Conservation (phyloP, 2,113 vertebrate species). For the Lota lota region DNA sequence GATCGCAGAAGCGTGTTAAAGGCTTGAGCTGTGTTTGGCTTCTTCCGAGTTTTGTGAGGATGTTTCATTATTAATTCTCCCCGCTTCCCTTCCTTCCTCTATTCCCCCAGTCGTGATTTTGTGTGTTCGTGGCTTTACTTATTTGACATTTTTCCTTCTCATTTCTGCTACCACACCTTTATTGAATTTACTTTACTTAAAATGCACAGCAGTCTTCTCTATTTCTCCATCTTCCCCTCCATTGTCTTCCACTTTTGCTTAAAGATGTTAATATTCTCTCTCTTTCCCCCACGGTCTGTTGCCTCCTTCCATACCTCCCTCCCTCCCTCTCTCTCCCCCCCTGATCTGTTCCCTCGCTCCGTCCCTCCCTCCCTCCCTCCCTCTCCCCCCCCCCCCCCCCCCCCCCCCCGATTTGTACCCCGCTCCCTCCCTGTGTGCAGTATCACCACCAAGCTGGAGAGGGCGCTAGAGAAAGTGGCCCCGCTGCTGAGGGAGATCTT, state of each 20-base stretch:
- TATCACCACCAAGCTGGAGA: conserved; percentile 98
- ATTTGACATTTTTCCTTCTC: background rate
- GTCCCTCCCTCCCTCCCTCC: background rate
- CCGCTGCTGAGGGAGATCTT: conserved; percentile 97
- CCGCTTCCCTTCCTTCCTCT: background rate
- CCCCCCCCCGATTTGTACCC: conserved; percentile 8
- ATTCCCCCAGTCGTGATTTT: background rate
- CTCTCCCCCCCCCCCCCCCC: conserved; percentile 5
- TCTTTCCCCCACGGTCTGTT: background rate
- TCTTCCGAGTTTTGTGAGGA: too few relatives aligned
- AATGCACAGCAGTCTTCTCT: too few relatives aligned
- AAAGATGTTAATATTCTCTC: conserved; percentile 4
- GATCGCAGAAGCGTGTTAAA: background rate
- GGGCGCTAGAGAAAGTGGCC: conserved; percentile 98
- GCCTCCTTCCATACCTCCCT: background rate
- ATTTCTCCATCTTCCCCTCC: too few relatives aligned
- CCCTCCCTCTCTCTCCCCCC: background rate
- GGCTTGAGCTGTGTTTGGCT: too few relatives aligned
- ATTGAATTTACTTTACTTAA: too few relatives aligned
- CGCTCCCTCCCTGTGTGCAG: conserved; percentile 62
- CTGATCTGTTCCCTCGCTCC: background rate
- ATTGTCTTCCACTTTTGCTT: background rate
- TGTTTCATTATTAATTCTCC: background rate
- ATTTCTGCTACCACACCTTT: too few relatives aligned
- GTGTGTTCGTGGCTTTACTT: background rate